Conservation (phyloP, 2,113 vertebrate genomes). For the Phaethon lepturus region DNA sequence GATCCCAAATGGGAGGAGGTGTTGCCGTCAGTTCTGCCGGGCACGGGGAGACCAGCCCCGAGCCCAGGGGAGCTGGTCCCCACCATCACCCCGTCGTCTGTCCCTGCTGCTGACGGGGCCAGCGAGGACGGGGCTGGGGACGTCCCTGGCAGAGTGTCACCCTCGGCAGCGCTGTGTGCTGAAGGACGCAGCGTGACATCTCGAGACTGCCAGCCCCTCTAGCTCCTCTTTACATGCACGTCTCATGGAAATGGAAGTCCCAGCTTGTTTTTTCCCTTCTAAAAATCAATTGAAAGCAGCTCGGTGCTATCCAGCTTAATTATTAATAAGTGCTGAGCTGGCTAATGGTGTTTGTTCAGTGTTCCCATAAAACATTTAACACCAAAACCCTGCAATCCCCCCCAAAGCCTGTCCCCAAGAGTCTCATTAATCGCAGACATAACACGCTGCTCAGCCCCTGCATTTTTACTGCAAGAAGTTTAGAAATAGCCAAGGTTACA, state of each 20-base stretch:
- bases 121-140: accelerated
- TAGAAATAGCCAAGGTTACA: background rate
- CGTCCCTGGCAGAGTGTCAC: too few relatives aligned
- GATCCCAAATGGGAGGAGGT: background rate
- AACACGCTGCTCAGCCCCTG: background rate
- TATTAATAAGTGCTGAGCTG: constrained; percentile 50
- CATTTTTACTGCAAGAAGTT: background rate
- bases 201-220: accelerated
- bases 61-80: background rate
- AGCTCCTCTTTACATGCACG: background rate
- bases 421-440: background rate
- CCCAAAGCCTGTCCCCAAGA: background rate
- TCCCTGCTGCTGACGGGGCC: accelerated
- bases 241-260: constrained; percentile 1
- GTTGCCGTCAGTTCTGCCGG: background rate
- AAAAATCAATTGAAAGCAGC: constrained; percentile 58
- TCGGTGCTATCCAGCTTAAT: constrained; percentile 15
- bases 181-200: background rate
- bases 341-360: constrained; percentile 53
- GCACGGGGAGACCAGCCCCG: background rate
- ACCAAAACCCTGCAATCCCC: background rate
- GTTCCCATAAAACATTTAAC: constrained; percentile 34
- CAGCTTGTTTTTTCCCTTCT: background rate
- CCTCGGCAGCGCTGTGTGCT: background rate
- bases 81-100: background rate